These are phyloP conservation scores for Andrena bicolor DNA, from an alignment of 2,888 invertebrate genomes.

Conservation along the genomic window DNA sequence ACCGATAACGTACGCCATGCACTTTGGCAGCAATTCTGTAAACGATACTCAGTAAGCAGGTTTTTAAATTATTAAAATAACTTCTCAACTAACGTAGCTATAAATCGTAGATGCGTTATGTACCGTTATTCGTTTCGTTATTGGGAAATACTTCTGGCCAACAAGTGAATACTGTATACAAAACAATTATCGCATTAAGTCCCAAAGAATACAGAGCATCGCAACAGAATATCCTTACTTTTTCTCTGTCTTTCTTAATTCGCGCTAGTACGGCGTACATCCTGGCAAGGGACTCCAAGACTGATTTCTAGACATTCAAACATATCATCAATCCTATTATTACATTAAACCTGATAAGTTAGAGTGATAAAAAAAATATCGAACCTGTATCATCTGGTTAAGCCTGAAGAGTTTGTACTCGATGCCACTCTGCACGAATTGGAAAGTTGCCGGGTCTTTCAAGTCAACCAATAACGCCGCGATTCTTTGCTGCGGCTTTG, in stretches of 20 bases:
- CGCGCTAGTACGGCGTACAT: conserved; percentile 76
- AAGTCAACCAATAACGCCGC: conserved; percentile 82
- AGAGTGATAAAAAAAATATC: conserved; percentile 6
- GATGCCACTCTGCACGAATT: conserved; percentile 73
- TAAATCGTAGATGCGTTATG: background rate
- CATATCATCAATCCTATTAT: background rate
- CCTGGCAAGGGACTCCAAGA: conserved; percentile 73
- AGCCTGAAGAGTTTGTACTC: conserved; percentile 76
- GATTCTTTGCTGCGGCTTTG: conserved; percentile 83
- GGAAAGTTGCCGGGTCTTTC: conserved; percentile 75
- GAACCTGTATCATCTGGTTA: conserved; percentile 54
- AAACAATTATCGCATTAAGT: conserved; percentile 80
- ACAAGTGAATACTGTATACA: conserved; percentile 83
- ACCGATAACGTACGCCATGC: conserved; percentile 83
- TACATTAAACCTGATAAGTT: background rate
- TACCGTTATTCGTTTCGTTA: conserved; percentile 73
- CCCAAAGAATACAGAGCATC: conserved; percentile 85
- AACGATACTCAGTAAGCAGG: conserved; percentile 20
- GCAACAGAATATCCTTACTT: conserved; percentile 84
- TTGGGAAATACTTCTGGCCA: conserved; percentile 86
- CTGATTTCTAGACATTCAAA: conserved; percentile 60
- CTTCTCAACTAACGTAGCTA: background rate
- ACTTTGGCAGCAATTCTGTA: conserved; percentile 83
- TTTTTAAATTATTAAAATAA: background rate
- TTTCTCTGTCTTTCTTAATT: conserved; percentile 83